These are phyloP conservation scores for Gortyna flavago DNA, from an alignment of 2,888 invertebrate species.

Conservation along the genomic window DNA sequence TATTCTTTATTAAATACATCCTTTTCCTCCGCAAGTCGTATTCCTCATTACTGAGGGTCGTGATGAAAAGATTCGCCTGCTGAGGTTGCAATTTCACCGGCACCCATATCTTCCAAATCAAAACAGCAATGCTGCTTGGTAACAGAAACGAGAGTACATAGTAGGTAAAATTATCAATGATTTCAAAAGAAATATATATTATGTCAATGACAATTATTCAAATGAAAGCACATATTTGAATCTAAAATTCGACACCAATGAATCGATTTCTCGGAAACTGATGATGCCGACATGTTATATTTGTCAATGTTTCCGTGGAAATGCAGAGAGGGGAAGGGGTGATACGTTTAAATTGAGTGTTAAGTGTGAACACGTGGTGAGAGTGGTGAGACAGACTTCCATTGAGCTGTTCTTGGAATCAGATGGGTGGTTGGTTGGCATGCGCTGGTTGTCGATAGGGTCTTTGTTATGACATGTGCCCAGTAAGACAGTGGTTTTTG, in stretches of 20 bases:
- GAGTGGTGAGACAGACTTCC: constrained; percentile 38
- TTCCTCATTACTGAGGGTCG: too few relatives aligned
- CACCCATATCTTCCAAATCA: background rate
- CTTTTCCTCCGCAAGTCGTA: too few relatives aligned
- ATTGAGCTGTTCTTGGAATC: constrained; percentile 43
- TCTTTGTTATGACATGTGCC: background rate
- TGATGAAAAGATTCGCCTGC: background rate
- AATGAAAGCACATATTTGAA: constrained; percentile 24
- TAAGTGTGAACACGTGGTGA: constrained; percentile 44
- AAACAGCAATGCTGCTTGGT: background rate
- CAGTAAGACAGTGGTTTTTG: background rate
- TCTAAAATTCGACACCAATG: constrained; percentile 22
- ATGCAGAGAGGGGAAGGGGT: background rate
- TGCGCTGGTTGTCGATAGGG: background rate
- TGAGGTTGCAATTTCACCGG: background rate
- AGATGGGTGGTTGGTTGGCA: constrained; percentile 23
- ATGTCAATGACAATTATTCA: constrained; percentile 31
- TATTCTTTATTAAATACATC: background rate
- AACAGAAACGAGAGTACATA: constrained; percentile 13
- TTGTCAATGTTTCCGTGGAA: constrained; percentile 47
- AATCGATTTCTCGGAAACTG: constrained; percentile 38
- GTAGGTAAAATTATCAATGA: too few relatives aligned
- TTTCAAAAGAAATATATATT: too few relatives aligned
- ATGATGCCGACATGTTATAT: constrained; percentile 25
- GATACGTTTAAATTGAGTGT: constrained; percentile 54